phyloP scores from a whole-genome alignment of 2,113 vertebrate species.

The Nestor notabilis region DNA sequence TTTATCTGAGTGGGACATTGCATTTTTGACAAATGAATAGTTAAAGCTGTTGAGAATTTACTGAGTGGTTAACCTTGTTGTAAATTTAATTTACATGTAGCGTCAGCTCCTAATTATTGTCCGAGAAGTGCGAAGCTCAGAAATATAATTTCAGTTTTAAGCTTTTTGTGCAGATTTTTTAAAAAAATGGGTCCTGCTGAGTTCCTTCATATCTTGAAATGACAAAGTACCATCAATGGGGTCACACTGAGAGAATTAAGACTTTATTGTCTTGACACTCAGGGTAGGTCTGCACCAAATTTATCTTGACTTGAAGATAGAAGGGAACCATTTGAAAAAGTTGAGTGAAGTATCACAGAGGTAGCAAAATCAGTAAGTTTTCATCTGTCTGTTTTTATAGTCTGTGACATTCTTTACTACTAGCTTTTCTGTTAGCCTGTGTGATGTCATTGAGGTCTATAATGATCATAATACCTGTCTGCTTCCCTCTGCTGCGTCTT shows the following conservation, averaged over 20 bases:
- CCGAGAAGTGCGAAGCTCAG: neutral
- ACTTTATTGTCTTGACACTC: neutral
- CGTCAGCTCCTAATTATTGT: conserved; percentile 37
- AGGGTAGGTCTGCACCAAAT: neutral
- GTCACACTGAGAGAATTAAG: neutral
- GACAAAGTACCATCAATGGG: neutral
- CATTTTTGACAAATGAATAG: neutral
- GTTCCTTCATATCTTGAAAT: neutral
- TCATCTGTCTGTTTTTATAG: neutral
- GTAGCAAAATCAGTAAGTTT: neutral
- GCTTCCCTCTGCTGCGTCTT: neutral
- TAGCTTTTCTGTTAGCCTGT: neutral
- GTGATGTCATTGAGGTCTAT: neutral
- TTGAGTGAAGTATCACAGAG: neutral
- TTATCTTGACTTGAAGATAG: neutral
- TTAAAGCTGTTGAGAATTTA: conserved; percentile 21
- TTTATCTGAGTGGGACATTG: neutral
- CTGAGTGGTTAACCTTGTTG: conserved; percentile 27
- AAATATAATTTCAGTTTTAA: neutral
- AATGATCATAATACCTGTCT: neutral
- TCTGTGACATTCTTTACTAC: neutral
- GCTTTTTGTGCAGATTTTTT: neutral
- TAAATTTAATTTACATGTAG: conserved; percentile 35
- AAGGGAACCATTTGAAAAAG: neutral
- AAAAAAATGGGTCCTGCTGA: neutral